Base-by-base conservation (phyloP, 2,888 invertebrate species). In the Scaeva pyrastri region DNA sequence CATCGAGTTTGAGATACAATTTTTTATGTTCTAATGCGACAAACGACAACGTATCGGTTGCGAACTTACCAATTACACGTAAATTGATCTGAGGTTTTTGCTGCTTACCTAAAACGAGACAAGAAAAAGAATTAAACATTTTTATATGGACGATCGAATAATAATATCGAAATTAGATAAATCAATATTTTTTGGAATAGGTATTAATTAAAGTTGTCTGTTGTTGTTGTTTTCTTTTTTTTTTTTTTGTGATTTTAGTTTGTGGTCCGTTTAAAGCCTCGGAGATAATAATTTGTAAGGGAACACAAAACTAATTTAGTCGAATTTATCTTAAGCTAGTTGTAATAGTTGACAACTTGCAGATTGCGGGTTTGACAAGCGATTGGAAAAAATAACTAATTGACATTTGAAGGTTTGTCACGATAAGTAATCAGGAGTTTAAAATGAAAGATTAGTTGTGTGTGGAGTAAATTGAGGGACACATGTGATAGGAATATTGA, bases 11-110 rank as follows among this genome's bases (percentile, higher is more conserved):
- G n/a, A n/a, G n/a, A n/a, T n/a, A n/a, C n/a, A n/a, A 21, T 50
- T n/a, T 39, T 58, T 26, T n/a, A n/a, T n/a, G n/a, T 16, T 36
- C n/a, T 23, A 31, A 56, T 60, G 50, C 50, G 36, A 12, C 3
- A 8, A 31, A 55, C 48, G 55, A 39, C 62, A 45, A 50, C 45
- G 68, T 43, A 45, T 48, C 62, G 58, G 56, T 66, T 66, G 56
- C 73, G 8, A 74, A 86, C 82, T 82, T 86, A 86, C 86, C 86
- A 86, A 82, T 86, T 86, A 77, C 70, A 73, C 77, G 81, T 77
- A 50, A 78, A 77, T 60, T 64, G 64, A 78, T 81, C 26, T 74
- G 52, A 12, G 55, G 41, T 52, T 48, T 62, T 55, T 62, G 12
- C 3, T 36, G 48, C 86, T 82, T 82, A 86, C 86, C 77, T 86